Conservation (phyloP, 92 coral and sea anemone species). For the Pocillopora meandrina region DNA sequence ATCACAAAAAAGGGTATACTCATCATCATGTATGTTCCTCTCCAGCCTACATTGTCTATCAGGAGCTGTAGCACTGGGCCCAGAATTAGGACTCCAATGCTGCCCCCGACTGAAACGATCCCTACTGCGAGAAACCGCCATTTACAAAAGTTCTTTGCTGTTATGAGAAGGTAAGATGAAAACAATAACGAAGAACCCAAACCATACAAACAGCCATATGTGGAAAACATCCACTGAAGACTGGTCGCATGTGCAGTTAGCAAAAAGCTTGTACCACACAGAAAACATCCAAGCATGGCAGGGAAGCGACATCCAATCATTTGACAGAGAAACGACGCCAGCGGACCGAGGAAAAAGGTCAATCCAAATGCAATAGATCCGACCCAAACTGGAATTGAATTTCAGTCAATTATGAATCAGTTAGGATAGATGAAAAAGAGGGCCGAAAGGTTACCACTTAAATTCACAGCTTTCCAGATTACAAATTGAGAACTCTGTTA, state of each 20-base stretch:
- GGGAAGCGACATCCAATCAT: conserved; percentile 52
- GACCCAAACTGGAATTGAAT: conserved; percentile 55
- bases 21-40: conserved; percentile 32
- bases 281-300: conserved; percentile 56
- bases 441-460: too few species aligned
- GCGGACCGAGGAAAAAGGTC: conserved; percentile 50
- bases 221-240: conserved; percentile 38
- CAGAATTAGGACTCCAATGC: conserved; percentile 36
- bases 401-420: too few species aligned
- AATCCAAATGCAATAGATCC: conserved; percentile 54
- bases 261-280: conserved; percentile 50
- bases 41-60: conserved; percentile 33
- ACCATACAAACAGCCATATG: conserved; percentile 51
- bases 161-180: conserved; percentile 25
- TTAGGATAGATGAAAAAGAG: too few species aligned
- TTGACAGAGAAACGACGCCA: conserved; percentile 37
- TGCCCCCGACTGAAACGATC: conserved; percentile 35
- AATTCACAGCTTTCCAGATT: too few species aligned
- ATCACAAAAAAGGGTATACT: background rate
- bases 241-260: conserved; percentile 54
- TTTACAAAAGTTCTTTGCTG: conserved; percentile 34
- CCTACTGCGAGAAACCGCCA: conserved; percentile 46
- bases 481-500: too few species aligned
- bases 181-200: conserved; percentile 44
- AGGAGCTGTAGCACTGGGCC: conserved; percentile 46